Conservation (phyloP, 2,888 invertebrate species). For the Muscina levida region DNA sequence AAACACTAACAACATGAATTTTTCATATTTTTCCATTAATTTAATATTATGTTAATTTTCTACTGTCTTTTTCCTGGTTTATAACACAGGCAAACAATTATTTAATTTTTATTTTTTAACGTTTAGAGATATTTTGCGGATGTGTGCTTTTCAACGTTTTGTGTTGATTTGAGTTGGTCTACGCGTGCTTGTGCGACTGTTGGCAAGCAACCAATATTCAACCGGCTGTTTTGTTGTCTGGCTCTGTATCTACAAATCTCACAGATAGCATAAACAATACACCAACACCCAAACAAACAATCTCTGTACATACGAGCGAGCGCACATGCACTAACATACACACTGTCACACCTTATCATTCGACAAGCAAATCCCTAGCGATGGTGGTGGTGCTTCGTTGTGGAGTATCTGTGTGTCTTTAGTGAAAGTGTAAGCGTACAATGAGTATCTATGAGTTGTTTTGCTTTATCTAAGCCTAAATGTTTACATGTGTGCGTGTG, state of each 20-base stretch:
- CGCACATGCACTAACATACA: slow-evolving; percentile 25
- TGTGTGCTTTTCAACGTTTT: slow-evolving; percentile 81
- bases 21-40: background rate
- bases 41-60: background rate
- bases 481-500: too few relatives aligned
- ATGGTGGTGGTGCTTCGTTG: background rate
- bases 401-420: slow-evolving; percentile 46
- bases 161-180: slow-evolving; percentile 80
- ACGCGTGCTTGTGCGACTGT: slow-evolving; percentile 74
- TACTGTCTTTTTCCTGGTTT: slow-evolving; percentile 24
- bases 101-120: slow-evolving; percentile 50
- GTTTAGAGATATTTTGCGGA: slow-evolving; percentile 74
- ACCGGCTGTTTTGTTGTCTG: slow-evolving; percentile 58
- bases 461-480: slow-evolving; percentile 55
- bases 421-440: slow-evolving; percentile 51
- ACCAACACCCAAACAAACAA: slow-evolving; percentile 21
- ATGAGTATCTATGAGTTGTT: slow-evolving; percentile 59
- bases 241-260: slow-evolving; percentile 73
- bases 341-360: background rate
- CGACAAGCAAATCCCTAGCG: background rate
- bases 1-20: background rate
- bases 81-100: slow-evolving; percentile 27
- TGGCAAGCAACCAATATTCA: slow-evolving; percentile 69
- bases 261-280: slow-evolving; percentile 71
- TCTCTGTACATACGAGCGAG: background rate